Base-by-base conservation (phyloP, 2,888 invertebrate species). In the Neoitamus cyanurus region DNA sequence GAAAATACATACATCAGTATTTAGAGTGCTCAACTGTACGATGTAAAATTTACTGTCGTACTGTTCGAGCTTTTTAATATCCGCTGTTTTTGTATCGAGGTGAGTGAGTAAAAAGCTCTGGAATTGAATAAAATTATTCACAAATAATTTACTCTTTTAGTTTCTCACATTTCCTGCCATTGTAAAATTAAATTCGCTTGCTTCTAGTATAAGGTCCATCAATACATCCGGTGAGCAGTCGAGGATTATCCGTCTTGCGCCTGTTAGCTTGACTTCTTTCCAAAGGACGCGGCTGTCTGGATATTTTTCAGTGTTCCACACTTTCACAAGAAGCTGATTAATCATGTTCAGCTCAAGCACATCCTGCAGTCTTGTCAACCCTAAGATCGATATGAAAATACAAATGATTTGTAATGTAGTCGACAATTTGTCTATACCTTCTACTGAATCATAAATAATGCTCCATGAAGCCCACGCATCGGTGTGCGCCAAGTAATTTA, bases 381-480 rank as follows among this genome's bases (percentile, higher is more conserved):
- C 95, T 90, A 88, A 92, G 93, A 89, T 37, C 37, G 48, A 28
- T n/a, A 20, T 48, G 28, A 58, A 69, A 46, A 28, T 11, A 42
- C 3, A 28, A 77, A 4, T 9, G 34, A 0, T 20, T 15, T 73
- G 13, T 34, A n/a, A 6, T 20, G 73, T n/a, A n/a, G n/a, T n/a
- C n/a, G n/a, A n/a, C n/a, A 34, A 73, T n/a, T 34, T 70, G 3
- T 6, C 15, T 20, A 3, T 87, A 93, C 96, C 96, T 89, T 95
- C 95, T 89, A 96, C 94, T 89, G 95, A 95, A 91, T 97, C 97
- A 89, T 97, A 97, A 85, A 97, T 93, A 58, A 96, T 94, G 9
- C 96, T 95, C 89, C 96, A 97, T 86, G 93, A 93, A 87, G 94
- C 94, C 97, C 97, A 97, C 87, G 94, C 94, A 3, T 78, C 15